A percentile compares a stretch with the other conserved stretches of the same genome.
These are phyloP conservation scores for Acanthopleura granulata DNA, from an alignment of 2,888 invertebrate species.

Conservation along the genomic window DNA sequence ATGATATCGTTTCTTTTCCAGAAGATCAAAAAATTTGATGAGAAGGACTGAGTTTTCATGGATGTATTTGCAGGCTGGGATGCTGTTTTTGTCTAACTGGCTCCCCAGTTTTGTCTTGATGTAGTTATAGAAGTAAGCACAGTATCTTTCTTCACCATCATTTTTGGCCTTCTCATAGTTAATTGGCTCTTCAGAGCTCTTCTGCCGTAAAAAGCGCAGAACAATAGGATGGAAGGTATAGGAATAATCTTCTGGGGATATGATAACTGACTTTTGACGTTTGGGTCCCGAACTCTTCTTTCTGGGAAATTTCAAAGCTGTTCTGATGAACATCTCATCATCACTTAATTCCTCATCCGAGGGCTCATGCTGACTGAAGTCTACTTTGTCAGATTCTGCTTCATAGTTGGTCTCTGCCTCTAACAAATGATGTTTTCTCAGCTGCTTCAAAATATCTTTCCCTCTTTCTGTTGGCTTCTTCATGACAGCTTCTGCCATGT, in stretches of 20 bases:
- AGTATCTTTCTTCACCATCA: neutral
- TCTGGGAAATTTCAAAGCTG: no score
- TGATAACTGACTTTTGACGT: no score
- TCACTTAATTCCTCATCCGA: neutral
- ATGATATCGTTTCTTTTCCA: neutral
- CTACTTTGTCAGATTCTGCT: no score
- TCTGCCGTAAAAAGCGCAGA: neutral
- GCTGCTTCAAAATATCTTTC: neutral
- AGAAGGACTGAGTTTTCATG: neutral
- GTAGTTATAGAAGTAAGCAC: neutral
- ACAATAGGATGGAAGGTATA: slow-evolving; percentile 12
- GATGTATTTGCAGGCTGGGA: neutral
- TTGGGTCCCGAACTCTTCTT: no score
- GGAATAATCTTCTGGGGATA: neutral
- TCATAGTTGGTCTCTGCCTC: neutral
- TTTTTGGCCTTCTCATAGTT: neutral
- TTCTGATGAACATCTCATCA: neutral
- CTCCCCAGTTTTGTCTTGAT: neutral
- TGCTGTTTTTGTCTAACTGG: neutral
- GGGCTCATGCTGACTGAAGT: neutral
- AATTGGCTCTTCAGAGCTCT: neutral
- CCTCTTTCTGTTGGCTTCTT: neutral
- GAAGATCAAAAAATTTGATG: neutral
- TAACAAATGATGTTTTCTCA: neutral
- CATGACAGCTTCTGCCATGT: neutral